Percentiles rank a stretch among this genome's conserved stretches.
These are phyloP conservation scores for Ispidina picta DNA, from an alignment of 2,797 vertebrate species.

Conservation along the genomic window DNA sequence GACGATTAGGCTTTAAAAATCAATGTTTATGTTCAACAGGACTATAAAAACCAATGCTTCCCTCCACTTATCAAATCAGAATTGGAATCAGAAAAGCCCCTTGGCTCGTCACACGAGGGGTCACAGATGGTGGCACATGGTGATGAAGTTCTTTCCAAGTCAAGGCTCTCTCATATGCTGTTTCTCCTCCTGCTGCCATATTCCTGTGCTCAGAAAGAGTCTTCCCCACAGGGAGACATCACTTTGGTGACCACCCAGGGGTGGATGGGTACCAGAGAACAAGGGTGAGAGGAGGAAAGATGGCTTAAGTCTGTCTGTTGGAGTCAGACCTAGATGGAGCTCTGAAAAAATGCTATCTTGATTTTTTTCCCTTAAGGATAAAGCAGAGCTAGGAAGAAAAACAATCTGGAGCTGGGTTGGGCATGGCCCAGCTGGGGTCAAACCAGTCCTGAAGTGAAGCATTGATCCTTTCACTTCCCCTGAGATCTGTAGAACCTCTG, in stretches of 20 bases:
- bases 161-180: not conserved
- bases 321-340: not conserved
- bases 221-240: not conserved
- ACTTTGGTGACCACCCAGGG: not conserved
- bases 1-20: constrained; percentile 65
- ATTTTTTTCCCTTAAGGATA: not conserved
- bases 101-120: not conserved
- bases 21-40: constrained; percentile 64
- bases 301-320: fast-evolving
- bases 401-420: fast-evolving
- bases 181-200: not conserved
- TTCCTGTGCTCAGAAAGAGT: not conserved
- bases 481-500: not conserved
- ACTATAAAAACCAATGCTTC: constrained; percentile 42
- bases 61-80: constrained; percentile 43
- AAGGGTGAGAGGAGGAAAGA: fast-evolving
- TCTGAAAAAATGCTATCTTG: not conserved
- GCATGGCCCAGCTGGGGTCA: not conserved
- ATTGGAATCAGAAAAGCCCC: constrained; percentile 33
- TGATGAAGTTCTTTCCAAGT: not conserved
- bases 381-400: not conserved
- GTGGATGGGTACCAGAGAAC: not conserved
- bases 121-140: not conserved
- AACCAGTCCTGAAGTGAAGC: not conserved
- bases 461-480: not conserved